A percentile compares a stretch with the other conserved stretches of the same genome.
Conservation (phyloP, 2,113 vertebrate genomes). For the Aramus guarauna region DNA sequence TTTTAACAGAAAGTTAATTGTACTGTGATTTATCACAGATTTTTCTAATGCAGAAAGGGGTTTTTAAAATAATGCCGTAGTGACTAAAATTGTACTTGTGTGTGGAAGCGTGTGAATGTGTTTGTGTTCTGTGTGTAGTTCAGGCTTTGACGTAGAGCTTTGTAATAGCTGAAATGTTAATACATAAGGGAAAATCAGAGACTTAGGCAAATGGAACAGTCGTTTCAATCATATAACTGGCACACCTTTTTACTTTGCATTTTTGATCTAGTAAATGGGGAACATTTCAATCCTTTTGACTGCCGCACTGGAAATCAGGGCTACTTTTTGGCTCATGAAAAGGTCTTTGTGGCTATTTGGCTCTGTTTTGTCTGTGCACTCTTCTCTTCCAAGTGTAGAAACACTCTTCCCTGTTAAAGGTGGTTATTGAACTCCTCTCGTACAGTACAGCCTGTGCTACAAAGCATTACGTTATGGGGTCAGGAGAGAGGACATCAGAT, state of each 20-base stretch:
- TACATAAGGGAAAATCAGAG: neutral
- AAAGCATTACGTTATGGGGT: neutral
- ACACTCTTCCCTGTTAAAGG: neutral
- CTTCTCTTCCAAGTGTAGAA: neutral
- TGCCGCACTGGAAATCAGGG: neutral
- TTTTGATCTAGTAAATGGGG: neutral
- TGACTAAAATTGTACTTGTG: neutral
- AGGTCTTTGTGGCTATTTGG: neutral
- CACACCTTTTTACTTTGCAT: neutral
- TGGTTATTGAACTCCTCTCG: neutral
- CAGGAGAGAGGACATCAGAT: neutral
- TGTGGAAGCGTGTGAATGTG: neutral
- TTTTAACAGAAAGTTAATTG: neutral
- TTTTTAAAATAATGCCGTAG: rapidly evolving
- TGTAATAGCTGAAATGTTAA: neutral
- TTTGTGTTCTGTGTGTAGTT: neutral
- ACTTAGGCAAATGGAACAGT: neutral
- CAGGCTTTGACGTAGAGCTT: neutral
- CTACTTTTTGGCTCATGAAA: neutral
- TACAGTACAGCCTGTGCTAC: neutral
- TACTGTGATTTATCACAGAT: neutral
- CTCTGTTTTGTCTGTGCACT: neutral
- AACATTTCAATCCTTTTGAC: neutral
- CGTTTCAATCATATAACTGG: neutral
- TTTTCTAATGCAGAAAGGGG: neutral